Conservation (phyloP, 2,113 vertebrate species). For the zebrafish (Danio rerio) region GRCz12tu NC_133183.1:16834001-16834500, state of each 20-base stretch:
- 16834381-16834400: not conserved
- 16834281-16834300: not conserved
- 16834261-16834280: not conserved
- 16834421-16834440: slow-evolving; percentile 72
- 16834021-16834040: too few species aligned
- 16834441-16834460: slow-evolving; percentile 70
- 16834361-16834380: not conserved
- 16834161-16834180: too few species aligned
- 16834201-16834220: not conserved
- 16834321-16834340: not conserved
- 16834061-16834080: too few species aligned
- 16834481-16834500: slow-evolving; percentile 88
- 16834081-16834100: too few species aligned
- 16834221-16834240: slow-evolving; percentile 5
- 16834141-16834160: too few species aligned
- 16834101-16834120: too few species aligned
- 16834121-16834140: too few species aligned
- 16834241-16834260: not conserved
- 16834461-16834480: slow-evolving; percentile 90
- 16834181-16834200: not conserved
- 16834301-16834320: not conserved
- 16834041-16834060: too few species aligned
- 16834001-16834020: not conserved
- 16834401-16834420: slow-evolving; percentile 35
- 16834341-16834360: not conserved